Evolutionary conservation across 2,888 invertebrate genomes (phyloP), one percentile per base, ranked within the genome.

Genomic region (Himalopsyche anomala): DNA sequence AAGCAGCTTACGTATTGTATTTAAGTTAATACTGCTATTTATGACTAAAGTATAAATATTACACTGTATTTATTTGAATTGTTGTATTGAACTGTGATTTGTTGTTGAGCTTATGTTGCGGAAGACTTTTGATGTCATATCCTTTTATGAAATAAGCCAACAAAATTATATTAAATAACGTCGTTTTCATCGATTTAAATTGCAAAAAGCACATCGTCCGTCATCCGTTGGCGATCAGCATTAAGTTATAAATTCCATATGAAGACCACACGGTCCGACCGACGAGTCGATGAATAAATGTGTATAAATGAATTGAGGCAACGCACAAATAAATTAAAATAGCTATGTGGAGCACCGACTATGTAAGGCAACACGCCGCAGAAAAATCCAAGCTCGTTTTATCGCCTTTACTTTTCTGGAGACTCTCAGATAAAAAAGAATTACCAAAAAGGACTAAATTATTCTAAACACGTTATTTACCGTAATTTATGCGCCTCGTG

Each of bases 241-340:
- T 87, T 87, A 87, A 87, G 87, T 87, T 86, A 87, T 87, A 87
- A 87, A 87, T 87, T 86, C 87, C 87, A 84, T 87, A 86, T 87
- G 83, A 85, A 86, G 86, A 87, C 86, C 87, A 86, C 87, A 86
- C 87, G 79, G 84, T 74, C 69, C 74, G 83, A 45, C 69, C 28
- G 51, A 40, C 56, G 84, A 81, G 15, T 51, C 45, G 83, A 80
- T 85, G 87, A 87, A 87, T 87, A 87, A 86, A 87, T 87, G 87
- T 80, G 51, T 87, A 85, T 42, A 85, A 81, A 85, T 87, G 80
- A 83, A 87, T 85, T 80, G 83, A 55, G n/a, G 82, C 84, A 82
- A 56, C 55, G 85, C 11, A 55, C 84, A 82, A 79, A 86, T 86
- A 86, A 87, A 87, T 87, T 87, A 87, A 87, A 86, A 83, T 81